Evolutionary conservation across 1,140 invertebrate species (phyloP).

Genomic region (Thaumatotibia leucotreta): DNA sequence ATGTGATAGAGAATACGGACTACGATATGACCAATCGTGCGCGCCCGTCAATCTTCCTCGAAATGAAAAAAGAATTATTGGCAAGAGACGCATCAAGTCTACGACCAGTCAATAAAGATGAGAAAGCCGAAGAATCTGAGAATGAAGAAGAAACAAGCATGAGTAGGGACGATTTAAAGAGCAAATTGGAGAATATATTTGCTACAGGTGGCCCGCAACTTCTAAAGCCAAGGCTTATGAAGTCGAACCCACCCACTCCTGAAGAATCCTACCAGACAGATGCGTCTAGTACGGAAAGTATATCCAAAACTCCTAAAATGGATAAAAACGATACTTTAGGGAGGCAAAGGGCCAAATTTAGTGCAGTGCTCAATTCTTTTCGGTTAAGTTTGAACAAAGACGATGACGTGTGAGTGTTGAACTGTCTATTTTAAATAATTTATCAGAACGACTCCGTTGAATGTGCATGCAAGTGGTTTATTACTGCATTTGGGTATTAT

Average conservation of each 20-base stretch:
- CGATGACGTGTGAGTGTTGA: slow-evolving; percentile 40
- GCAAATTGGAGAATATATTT: slow-evolving; percentile 60
- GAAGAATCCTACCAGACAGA: slow-evolving; percentile 58
- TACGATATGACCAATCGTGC: slow-evolving; percentile 25
- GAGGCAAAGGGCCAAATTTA: slow-evolving; percentile 58
- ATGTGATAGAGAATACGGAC: slow-evolving; percentile 42
- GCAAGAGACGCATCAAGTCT: slow-evolving; percentile 37
- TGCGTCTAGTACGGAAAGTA: slow-evolving; percentile 52
- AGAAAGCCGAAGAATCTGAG: slow-evolving; percentile 25
- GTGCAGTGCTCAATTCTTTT: slow-evolving; percentile 62
- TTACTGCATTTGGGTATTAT: slow-evolving; percentile 26
- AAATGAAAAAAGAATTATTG: slow-evolving; percentile 55
- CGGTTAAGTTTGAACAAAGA: slow-evolving; percentile 55
- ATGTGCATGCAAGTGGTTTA: slow-evolving; percentile 14
- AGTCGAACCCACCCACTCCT: slow-evolving; percentile 59
- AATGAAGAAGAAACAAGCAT: slow-evolving; percentile 44
- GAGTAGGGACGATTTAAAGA: slow-evolving; percentile 58
- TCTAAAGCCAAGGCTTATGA: slow-evolving; percentile 48
- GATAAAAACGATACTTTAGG: slow-evolving; percentile 65
- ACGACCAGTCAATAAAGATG: slow-evolving; percentile 33
- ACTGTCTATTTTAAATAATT: neutral
- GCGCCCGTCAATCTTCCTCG: slow-evolving; percentile 43
- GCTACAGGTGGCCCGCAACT: slow-evolving; percentile 52
- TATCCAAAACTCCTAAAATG: slow-evolving; percentile 48
- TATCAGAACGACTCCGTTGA: neutral